Conservation (phyloP, 2,113 vertebrate genomes). For the Lepisosteus oculatus region DNA sequence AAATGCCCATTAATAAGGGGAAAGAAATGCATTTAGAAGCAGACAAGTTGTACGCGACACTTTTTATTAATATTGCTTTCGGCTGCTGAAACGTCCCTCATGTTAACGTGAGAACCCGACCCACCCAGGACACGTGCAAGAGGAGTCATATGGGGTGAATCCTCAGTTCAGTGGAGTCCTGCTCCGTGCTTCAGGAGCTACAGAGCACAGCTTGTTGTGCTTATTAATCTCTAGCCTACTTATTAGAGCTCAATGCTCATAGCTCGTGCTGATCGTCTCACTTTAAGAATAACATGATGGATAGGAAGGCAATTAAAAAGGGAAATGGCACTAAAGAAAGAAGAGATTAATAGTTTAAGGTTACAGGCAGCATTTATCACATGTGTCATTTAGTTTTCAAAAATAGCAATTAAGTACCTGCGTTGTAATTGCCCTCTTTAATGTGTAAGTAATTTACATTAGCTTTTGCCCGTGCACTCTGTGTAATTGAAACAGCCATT, state of each 20-base stretch:
- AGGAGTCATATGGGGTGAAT: background rate
- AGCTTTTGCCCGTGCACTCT: constrained; percentile 31
- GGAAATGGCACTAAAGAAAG: constrained; percentile 12
- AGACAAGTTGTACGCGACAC: constrained; percentile 6
- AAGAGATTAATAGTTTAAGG: constrained; percentile 30
- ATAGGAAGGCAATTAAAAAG: constrained; percentile 6
- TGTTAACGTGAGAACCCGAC: background rate
- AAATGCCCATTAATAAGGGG: constrained; percentile 36
- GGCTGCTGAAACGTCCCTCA: constrained; percentile 27
- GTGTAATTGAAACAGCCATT: constrained; percentile 31
- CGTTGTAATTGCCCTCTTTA: constrained; percentile 37
- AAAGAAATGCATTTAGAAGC: constrained; percentile 50
- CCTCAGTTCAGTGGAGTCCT: too few species aligned
- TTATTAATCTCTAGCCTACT: background rate
- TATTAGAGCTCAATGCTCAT: background rate
- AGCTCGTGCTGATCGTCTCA: background rate
- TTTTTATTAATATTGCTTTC: constrained; percentile 34
- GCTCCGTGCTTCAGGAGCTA: too few species aligned
- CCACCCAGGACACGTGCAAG: background rate
- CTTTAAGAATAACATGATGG: background rate
- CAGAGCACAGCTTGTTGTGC: background rate
- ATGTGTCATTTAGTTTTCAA: constrained; percentile 39
- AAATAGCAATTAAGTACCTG: constrained; percentile 32
- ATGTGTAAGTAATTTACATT: constrained; percentile 53
- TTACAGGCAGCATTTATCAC: constrained; percentile 30